phyloP scores from a whole-genome alignment of 2,113 vertebrate genomes.

The Bubalus kerabau region DNA sequence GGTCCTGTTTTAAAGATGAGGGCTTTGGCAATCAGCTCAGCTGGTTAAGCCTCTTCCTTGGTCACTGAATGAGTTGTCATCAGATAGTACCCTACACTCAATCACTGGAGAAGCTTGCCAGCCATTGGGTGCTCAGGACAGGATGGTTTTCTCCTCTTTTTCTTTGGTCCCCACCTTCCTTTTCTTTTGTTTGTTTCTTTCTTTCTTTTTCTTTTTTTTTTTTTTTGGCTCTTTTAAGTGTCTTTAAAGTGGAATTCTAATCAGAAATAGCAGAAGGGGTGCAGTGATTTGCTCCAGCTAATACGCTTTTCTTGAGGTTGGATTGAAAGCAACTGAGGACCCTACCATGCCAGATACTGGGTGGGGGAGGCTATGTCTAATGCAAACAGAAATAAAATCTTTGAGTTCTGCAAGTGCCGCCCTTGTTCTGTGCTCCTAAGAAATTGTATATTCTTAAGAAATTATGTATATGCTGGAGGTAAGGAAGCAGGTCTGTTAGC shows the following conservation, averaged over 20 bases:
- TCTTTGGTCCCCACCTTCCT: not conserved
- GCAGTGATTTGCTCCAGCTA: not conserved
- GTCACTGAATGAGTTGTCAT: not conserved
- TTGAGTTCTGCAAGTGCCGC: not conserved
- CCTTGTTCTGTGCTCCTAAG: not conserved
- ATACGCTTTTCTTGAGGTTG: not conserved
- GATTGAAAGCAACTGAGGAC: not conserved
- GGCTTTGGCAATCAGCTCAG: not conserved
- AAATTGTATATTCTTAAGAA: not conserved
- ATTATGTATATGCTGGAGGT: not conserved
- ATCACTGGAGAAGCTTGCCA: not conserved
- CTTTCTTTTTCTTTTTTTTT: not conserved
- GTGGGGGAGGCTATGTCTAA: not conserved
- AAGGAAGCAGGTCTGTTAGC: not conserved
- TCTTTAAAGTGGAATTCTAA: not conserved
- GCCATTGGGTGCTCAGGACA: not conserved
- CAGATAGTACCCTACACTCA: rapidly evolving
- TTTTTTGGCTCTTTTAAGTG: not conserved
- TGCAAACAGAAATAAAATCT: not conserved
- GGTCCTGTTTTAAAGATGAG: not conserved
- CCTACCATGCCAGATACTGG: not conserved
- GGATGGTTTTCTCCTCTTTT: not conserved
- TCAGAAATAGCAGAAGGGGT: not conserved
- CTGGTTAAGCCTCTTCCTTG: not conserved
- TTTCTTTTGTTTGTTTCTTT: not conserved